Conservation (phyloP, 2,113 vertebrate species). For the Sylvietta virens region DNA sequence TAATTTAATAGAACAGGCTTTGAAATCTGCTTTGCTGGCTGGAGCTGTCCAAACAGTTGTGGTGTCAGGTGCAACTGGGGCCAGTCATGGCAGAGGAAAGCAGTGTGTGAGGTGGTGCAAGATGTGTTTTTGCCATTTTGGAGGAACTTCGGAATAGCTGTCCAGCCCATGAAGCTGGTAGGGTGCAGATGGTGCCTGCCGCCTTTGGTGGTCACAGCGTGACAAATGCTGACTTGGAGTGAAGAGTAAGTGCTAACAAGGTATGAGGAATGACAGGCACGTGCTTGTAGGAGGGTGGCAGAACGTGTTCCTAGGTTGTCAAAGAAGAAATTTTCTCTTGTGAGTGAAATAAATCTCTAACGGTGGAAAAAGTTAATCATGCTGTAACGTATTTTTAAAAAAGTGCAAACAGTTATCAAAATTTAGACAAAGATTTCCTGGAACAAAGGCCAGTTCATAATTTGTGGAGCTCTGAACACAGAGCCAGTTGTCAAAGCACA, state of each 20-base stretch:
- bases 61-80: slow-evolving; percentile 78
- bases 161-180: background rate
- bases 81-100: slow-evolving; percentile 46
- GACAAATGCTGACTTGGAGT: background rate
- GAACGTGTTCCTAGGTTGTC: background rate
- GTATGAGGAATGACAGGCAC: background rate
- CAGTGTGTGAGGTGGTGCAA: slow-evolving; percentile 66
- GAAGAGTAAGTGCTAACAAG: slow-evolving; percentile 2
- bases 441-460: background rate
- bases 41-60: slow-evolving; percentile 77
- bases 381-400: background rate
- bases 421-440: background rate
- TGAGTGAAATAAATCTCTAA: background rate
- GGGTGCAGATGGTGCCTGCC: slow-evolving; percentile 28
- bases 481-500: background rate
- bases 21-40: slow-evolving; percentile 71
- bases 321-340: background rate
- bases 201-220: slow-evolving; percentile 29
- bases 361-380: background rate
- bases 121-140: slow-evolving; percentile 37
- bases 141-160: slow-evolving; percentile 57
- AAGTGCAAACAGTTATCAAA: background rate
- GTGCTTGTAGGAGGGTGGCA: background rate
- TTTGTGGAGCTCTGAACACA: background rate
- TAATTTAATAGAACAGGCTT: slow-evolving; percentile 72